phyloP scores from a whole-genome alignment of 2,888 invertebrate genomes.

The Trichogramma evanescens region DNA sequence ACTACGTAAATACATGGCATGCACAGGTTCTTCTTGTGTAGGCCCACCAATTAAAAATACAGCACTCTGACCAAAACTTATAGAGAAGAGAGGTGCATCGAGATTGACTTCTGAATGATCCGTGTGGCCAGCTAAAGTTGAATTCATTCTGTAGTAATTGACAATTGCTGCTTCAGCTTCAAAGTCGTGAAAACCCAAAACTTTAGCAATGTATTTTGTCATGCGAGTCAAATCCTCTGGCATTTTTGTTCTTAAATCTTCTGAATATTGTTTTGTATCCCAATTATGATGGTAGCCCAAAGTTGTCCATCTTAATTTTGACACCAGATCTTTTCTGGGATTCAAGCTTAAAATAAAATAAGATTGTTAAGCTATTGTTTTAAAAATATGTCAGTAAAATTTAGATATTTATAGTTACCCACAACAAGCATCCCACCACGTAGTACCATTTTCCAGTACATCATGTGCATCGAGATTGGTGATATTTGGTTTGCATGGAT shows the following conservation, averaged over 20 bases:
- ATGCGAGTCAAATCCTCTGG: slow-evolving; percentile 67
- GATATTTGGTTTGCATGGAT: slow-evolving; percentile 66
- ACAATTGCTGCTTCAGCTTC: slow-evolving; percentile 89
- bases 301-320: slow-evolving; percentile 84
- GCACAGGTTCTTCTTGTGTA: slow-evolving; percentile 60
- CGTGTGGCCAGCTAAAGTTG: slow-evolving; percentile 86
- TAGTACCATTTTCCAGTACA: slow-evolving; percentile 43
- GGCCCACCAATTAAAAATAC: slow-evolving; percentile 87
- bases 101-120: slow-evolving; percentile 87
- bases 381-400: neutral
- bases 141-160: slow-evolving; percentile 91
- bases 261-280: slow-evolving; percentile 85
- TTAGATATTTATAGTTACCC: slow-evolving; percentile 33
- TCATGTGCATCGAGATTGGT: slow-evolving; percentile 59
- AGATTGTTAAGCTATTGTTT: slow-evolving; percentile 1
- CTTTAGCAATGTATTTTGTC: slow-evolving; percentile 57
- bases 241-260: slow-evolving; percentile 60
- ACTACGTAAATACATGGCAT: slow-evolving; percentile 69
- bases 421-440: slow-evolving; percentile 62
- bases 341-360: slow-evolving; percentile 4
- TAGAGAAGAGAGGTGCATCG: slow-evolving; percentile 83
- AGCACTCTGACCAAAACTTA: slow-evolving; percentile 93
- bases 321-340: slow-evolving; percentile 34
- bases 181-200: slow-evolving; percentile 57
- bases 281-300: slow-evolving; percentile 97